A percentile compares a stretch with the other conserved stretches of the same genome.
Conservation (phyloP, 2,888 invertebrate species). For the Drosophila lacicola region DNA sequence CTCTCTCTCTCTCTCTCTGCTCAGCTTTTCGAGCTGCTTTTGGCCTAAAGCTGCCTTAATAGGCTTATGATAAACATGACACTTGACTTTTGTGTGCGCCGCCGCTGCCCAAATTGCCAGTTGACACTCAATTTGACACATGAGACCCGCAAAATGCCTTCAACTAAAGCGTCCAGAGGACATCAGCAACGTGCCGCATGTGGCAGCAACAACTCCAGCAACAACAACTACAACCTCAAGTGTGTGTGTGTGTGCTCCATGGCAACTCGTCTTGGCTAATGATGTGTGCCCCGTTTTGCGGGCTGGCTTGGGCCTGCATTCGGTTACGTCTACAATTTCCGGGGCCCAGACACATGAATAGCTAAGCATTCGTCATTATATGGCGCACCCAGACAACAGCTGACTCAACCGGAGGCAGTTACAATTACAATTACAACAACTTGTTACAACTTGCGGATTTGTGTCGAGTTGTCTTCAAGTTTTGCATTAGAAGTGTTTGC, state of each 20-base stretch:
- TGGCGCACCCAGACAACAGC: slow-evolving; percentile 43
- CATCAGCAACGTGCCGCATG: slow-evolving; percentile 39
- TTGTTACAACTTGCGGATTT: slow-evolving; percentile 15
- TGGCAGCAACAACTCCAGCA: slow-evolving; percentile 13
- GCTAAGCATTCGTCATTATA: slow-evolving; percentile 78
- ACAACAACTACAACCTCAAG: slow-evolving; percentile 68
- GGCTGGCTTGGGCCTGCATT: slow-evolving; percentile 19
- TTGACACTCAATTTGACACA: slow-evolving; percentile 84
- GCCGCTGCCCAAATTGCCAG: slow-evolving; percentile 80
- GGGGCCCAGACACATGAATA: slow-evolving; percentile 67
- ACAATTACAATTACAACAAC: slow-evolving; percentile 49
- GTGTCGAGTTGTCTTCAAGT: slow-evolving; percentile 36
- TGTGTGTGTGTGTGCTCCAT: slow-evolving; percentile 66
- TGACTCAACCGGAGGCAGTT: slow-evolving; percentile 39
- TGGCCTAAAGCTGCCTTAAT: slow-evolving; percentile 80
- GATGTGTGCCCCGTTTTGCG: slow-evolving; percentile 68
- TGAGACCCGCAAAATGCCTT: slow-evolving; percentile 67
- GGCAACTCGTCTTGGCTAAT: slow-evolving; percentile 72
- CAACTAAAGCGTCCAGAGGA: slow-evolving; percentile 22
- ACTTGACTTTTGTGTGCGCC: slow-evolving; percentile 68
- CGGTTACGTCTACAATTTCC: slow-evolving; percentile 54
- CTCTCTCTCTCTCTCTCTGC: neutral
- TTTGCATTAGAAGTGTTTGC: slow-evolving; percentile 17
- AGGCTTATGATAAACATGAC: slow-evolving; percentile 85
- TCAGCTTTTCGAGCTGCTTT: slow-evolving; percentile 16